Evolutionary conservation across 2,888 invertebrate species (phyloP).

Genomic region (Papilio gigon): DNA sequence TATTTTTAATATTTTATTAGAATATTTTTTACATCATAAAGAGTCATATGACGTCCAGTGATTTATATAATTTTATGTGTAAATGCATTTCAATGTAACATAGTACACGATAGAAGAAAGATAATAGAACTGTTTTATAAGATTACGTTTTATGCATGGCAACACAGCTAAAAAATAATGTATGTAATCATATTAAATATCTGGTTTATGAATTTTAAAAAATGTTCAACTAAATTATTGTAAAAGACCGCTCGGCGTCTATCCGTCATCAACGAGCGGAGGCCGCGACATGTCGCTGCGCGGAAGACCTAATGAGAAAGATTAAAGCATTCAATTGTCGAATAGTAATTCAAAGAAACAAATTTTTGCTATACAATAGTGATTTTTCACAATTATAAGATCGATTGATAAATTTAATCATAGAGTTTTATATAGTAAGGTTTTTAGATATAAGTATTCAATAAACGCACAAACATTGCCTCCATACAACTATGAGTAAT

Average conservation of each 20-base stretch:
- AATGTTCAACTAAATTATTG: too few species aligned
- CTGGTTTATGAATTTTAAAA: too few species aligned
- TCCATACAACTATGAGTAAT: background rate
- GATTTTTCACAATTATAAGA: background rate
- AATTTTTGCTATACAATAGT: too few species aligned
- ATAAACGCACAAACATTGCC: constrained; percentile 22
- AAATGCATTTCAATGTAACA: constrained; percentile 15
- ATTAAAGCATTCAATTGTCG: too few species aligned
- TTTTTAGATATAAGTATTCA: constrained; percentile 16
- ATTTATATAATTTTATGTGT: background rate
- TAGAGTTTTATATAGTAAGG: background rate
- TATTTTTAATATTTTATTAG: constrained; percentile 9
- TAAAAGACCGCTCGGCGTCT: background rate
- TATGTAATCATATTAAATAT: too few species aligned
- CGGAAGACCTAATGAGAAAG: too few species aligned
- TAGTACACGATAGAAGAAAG: background rate
- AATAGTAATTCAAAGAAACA: too few species aligned
- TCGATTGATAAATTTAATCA: background rate
- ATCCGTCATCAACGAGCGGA: background rate
- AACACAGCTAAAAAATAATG: too few species aligned
- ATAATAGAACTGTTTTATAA: constrained; percentile 2
- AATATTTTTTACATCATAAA: background rate
- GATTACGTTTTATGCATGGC: too few species aligned
- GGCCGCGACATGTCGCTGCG: too few species aligned
- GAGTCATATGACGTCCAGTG: background rate